A percentile compares a stretch with the other conserved stretches of the same genome.
Evolutionary conservation across 1,140 invertebrate species (phyloP).

Genomic region (Penaeus japonicus): DNA sequence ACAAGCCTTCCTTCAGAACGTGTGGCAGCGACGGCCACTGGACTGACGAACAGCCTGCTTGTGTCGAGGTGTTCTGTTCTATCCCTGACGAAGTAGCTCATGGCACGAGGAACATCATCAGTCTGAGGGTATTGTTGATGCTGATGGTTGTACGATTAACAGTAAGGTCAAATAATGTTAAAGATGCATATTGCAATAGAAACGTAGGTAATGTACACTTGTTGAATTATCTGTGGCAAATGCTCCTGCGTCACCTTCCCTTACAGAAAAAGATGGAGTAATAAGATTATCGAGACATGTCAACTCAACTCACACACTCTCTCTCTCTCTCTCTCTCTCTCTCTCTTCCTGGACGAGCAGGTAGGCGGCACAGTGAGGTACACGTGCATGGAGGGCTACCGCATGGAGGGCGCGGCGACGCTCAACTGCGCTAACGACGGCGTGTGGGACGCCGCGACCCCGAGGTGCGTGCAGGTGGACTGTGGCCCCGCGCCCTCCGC

Average conservation of each 20-base stretch:
- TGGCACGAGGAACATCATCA: constrained; percentile 29
- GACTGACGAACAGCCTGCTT: constrained; percentile 59
- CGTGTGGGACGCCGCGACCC: constrained; percentile 61
- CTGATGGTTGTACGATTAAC: background rate
- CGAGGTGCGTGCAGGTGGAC: constrained; percentile 60
- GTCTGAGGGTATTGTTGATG: constrained; percentile 32
- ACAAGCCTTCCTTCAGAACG: constrained; percentile 15
- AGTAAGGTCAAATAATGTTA: background rate
- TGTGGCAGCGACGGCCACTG: constrained; percentile 61
- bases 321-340: no score
- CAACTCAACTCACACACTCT: background rate
- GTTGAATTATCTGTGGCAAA: no score
- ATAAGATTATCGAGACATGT: no score
- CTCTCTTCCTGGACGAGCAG: constrained; percentile 4
- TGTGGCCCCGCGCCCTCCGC: constrained; percentile 51
- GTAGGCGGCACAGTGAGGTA: constrained; percentile 33
- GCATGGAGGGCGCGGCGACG: constrained; percentile 59
- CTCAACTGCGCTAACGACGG: constrained; percentile 59
- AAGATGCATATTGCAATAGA: no score
- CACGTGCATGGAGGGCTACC: constrained; percentile 62
- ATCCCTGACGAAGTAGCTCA: constrained; percentile 51
- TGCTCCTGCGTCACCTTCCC: background rate
- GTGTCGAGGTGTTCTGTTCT: constrained; percentile 61
- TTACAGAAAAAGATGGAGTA: constrained; percentile 4
- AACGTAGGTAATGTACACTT: no score